Evolutionary conservation across 2,888 invertebrate genomes (phyloP), one percentile per base, ranked within the genome.

Genomic region (Cordilura impudica): DNA sequence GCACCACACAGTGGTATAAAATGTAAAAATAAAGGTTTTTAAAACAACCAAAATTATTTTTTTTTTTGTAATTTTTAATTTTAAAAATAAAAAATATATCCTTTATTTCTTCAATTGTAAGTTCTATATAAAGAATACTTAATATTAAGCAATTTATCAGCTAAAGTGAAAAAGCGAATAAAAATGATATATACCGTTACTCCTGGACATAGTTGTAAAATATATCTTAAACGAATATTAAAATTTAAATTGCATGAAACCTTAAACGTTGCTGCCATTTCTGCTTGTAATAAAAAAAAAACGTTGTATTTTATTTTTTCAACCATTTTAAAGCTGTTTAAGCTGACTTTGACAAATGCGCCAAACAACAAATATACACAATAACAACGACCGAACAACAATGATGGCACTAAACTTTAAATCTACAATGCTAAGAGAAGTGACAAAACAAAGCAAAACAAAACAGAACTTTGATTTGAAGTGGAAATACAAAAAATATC

Each of bases 311-410:
- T n/a, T n/a, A 51, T 43, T 29, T 12, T 35, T 21, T 18, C 35
- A 53, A 79, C 74, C 72, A 76, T 80, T 81, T 77, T 74, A 51
- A 72, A 80, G 74, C 80, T 77, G 75, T 80, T 75, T 83, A 81
- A 83, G 81, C 81, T 82, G 82, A 82, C 83, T 81, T 83, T 83
- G 82, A 82, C 82, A 81, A 83, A 82, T 82, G 80, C 81, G 53
- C 71, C 53, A 70, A 73, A 65, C 51, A 53, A 26, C 67, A 47
- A 69, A 35, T 35, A 35, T 12, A 12, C 35, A 35, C 35, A 35
- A 35, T 12, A 35, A 35, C 14, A 19, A 39, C 63, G 49, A 10
- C 29, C 39, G 56, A 56, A 47, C 43, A 56, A 21, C 56, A 69
- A n/a, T n/a, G n/a, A n/a, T 63, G 39, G 18, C 23, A 43, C 16